A percentile compares a stretch with the other conserved stretches of the same genome.
phyloP scores from a whole-genome alignment of 2,797 vertebrate species.

The Psittacula echo region DNA sequence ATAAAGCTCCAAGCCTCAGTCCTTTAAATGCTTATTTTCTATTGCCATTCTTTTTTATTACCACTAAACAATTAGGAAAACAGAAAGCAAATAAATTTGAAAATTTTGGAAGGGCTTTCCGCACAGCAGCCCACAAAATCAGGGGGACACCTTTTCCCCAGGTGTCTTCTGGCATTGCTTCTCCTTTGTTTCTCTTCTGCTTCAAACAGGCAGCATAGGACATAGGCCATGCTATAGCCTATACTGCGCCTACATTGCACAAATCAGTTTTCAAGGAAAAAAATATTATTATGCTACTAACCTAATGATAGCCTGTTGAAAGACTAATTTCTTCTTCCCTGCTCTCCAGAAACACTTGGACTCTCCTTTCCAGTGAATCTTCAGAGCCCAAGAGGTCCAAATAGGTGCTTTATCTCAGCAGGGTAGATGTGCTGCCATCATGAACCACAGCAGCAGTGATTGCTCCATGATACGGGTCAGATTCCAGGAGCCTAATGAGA shows the following conservation, averaged over 20 bases:
- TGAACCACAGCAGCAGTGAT: background rate
- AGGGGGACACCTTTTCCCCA: background rate
- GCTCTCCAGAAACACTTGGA: conserved; percentile 15
- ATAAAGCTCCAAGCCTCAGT: background rate
- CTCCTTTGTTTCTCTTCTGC: background rate
- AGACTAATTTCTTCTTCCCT: conserved; percentile 13
- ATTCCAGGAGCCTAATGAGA: conserved; percentile 49
- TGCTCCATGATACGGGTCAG: conserved; percentile 28
- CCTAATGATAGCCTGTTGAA: conserved; percentile 2
- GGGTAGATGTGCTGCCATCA: background rate
- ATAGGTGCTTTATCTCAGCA: conserved; percentile 56
- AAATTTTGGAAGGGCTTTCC: background rate
- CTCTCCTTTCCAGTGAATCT: conserved; percentile 33
- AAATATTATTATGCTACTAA: conserved; percentile 30
- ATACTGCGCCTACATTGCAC: background rate
- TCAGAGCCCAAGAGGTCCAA: conserved; percentile 43
- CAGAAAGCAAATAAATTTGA: background rate
- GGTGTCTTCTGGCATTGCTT: background rate
- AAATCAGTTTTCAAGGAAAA: conserved; percentile 14
- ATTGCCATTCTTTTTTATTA: background rate
- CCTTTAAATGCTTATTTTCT: background rate
- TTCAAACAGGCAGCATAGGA: background rate
- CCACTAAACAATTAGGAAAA: background rate
- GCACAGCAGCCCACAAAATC: background rate
- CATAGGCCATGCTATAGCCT: background rate